Base-by-base conservation (phyloP, 1,140 invertebrate genomes). In the Nephotettix cincticeps region DNA sequence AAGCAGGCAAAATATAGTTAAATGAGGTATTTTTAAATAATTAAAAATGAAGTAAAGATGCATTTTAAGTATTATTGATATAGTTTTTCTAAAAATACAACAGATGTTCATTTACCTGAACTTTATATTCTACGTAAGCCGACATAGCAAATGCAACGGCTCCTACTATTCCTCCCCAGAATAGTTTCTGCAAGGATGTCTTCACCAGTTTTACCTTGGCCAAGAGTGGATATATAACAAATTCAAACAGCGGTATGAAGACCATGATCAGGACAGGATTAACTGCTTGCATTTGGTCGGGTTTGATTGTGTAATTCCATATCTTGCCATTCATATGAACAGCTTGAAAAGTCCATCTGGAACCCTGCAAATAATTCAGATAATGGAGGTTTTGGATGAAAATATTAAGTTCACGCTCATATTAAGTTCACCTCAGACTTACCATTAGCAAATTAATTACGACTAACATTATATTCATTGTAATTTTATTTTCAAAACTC, bases 311-410 rank as follows among this genome's bases (percentile, higher is more conserved):
- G 19, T 86, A 86, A 69, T 84, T 86, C 0, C 88, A 86, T 1
- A 97, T 79, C n/a, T 87, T 79, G 11, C 96, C 94, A 78, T 95
- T 84, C 93, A 99, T 96, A 73, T 90, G 86, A 0, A 90, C 89
- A 9, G 96, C 96, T 86, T 99, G 96, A 71, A 98, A 88, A 0
- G 95, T 97, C 97, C 97, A 99, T 58, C 92, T 86, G 0, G 96
- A 98, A 14, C 95, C 96, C 87, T 91, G 74, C 79, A 63, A 73
- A 74, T 47, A 67, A n/a, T n/a, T n/a, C n/a, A n/a, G n/a, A n/a
- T n/a, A n/a, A n/a, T n/a, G n/a, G n/a, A n/a, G n/a, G n/a, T n/a
- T n/a, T n/a, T n/a, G n/a, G n/a, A n/a, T n/a, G n/a, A n/a, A n/a
- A n/a, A n/a, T n/a, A n/a, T n/a, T n/a, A n/a, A n/a, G n/a, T n/a